These are phyloP conservation scores for Chionodraco myersi DNA, from an alignment of 2,113 vertebrate genomes.

Conservation along the genomic window DNA sequence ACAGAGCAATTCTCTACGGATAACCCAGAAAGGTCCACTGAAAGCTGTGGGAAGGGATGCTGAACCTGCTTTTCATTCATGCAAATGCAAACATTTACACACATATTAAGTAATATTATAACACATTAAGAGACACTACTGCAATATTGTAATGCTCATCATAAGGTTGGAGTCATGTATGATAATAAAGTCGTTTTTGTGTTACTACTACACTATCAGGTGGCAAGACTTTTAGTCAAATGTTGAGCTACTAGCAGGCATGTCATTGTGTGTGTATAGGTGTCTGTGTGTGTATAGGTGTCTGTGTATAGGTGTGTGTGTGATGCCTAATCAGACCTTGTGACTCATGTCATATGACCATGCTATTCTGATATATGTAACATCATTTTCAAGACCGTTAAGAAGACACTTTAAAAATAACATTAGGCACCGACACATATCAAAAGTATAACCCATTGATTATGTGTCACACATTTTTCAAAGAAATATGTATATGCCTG, in stretches of 20 bases:
- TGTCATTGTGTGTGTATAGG: slow-evolving; percentile 18
- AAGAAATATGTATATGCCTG: too few species aligned
- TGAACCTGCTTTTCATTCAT: background rate
- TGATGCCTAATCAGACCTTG: slow-evolving; percentile 47
- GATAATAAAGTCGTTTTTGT: background rate
- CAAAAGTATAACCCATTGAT: too few species aligned
- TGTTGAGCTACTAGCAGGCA: slow-evolving; percentile 4
- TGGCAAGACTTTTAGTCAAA: slow-evolving; percentile 28
- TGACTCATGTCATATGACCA: slow-evolving; percentile 60
- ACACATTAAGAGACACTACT: background rate
- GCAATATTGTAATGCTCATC: background rate
- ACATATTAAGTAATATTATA: background rate
- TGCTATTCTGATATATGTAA: slow-evolving; percentile 9
- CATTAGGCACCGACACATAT: background rate
- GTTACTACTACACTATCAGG: slow-evolving; percentile 1
- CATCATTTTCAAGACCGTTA: background rate
- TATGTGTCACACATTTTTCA: too few species aligned
- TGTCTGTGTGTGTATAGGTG: slow-evolving; percentile 19
- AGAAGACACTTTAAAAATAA: background rate
- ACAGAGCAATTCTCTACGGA: slow-evolving; percentile 33
- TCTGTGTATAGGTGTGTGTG: background rate
- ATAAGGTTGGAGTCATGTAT: background rate
- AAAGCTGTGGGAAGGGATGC: slow-evolving; percentile 13
- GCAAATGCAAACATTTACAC: background rate
- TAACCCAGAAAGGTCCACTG: slow-evolving; percentile 15